Evolutionary conservation across 1,140 invertebrate species (phyloP), one percentile per base, ranked within the genome.

Genomic region (Meteorus sp.): DNA sequence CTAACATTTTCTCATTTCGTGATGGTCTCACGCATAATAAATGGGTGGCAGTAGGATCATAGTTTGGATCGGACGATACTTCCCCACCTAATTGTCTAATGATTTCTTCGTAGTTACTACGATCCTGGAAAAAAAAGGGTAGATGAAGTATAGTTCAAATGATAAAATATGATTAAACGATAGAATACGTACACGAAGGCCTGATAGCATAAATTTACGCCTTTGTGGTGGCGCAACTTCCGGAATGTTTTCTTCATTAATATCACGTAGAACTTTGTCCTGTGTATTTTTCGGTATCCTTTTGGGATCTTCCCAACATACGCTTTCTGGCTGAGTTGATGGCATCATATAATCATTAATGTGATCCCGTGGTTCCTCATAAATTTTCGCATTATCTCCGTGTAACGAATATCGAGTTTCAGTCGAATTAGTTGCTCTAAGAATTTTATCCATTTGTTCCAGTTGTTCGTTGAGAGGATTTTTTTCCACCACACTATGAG

Each of bases 1-100:
- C 86, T 1, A 96, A 79, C 75, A 91, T 85, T 78, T 95, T 95
- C 81, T 96, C 93, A 72, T 91, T 94, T 61, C 91, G 85, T 11
- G 84, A 82, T 0, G 88, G 87, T 59, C 84, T 85, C 17, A 85
- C 76, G 58, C 90, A 88, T 20, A 97, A 75, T 6, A 95, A 74
- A 77, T 97, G 93, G 0, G 91, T 94, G 41, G 86, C 86, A 0
- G 72, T 72, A 0, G 76, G 68, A 72, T 94, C 91, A 66, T 88
- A 88, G 63, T 83, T 81, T 0, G 78, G 68, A 4, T 81, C 77
- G 22, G 85, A 81, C 2, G 84, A 83, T 13, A 91, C 81, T 11
- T 78, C 79, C 0, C 89, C 92, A 35, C 90, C 91, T 2, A 95
- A 74, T 9, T 80, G 68, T 25, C 70, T 68, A 25, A 93, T 86